phyloP scores from a whole-genome alignment of 2,113 vertebrate species.

The Chlorocebus sabaeus region DNA sequence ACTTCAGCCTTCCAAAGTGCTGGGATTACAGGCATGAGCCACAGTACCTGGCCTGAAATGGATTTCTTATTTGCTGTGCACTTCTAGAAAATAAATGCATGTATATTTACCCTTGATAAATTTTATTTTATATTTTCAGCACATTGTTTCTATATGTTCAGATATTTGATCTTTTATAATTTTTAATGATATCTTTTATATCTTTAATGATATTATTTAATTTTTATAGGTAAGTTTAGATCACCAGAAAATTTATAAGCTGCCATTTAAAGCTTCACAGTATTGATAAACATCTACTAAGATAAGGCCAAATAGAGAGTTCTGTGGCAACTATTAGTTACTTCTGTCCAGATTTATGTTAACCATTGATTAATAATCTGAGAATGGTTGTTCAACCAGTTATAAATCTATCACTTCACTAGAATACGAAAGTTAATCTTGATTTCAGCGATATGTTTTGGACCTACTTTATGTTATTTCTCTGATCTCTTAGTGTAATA shows the following conservation, averaged over 20 bases:
- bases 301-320: not conserved
- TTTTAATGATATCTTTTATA: not conserved
- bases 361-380: constrained; percentile 3
- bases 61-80: not conserved
- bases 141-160: constrained; percentile 9
- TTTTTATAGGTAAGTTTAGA: not conserved
- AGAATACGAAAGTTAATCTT: not conserved
- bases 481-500: not conserved
- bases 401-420: not conserved
- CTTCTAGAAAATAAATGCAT: not conserved
- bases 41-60: no score
- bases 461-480: not conserved
- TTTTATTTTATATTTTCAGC: constrained; percentile 34
- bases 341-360: not conserved
- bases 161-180: not conserved
- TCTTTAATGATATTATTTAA: not conserved
- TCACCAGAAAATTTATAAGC: not conserved
- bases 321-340: not conserved
- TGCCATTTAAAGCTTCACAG: not conserved
- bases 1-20: no score
- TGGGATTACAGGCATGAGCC: no score
- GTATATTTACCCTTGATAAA: not conserved
- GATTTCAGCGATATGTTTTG: not conserved
- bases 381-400: not conserved
- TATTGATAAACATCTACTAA: constrained; percentile 26